Evolutionary conservation across 1,140 invertebrate species (phyloP), one percentile per base, ranked within the genome.

Genomic region (Globodera rostochiensis): DNA sequence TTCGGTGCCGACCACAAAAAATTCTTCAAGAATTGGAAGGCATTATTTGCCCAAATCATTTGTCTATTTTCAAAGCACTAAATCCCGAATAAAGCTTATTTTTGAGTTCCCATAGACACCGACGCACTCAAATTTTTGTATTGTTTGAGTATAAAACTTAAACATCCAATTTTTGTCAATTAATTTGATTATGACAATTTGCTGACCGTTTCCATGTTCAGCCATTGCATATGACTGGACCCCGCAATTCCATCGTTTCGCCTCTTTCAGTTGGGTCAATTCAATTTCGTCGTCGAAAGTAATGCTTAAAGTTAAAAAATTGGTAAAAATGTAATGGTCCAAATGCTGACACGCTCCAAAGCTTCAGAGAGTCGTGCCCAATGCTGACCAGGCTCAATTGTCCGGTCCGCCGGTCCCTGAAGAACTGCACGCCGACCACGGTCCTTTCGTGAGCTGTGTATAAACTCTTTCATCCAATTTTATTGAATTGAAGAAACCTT

Each of bases 1-100:
- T 76, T 76, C 74, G 19, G 74, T 64, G 25, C 74, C 74, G 49
- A 76, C 74, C n/a, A 70, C 36, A 21, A 49, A 64, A 76, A 76
- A 5, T 15, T 46, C 74, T 76, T 11, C 0, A 76, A 70, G 11
- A 19, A 71, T 15, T 4, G 19, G 19, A 45, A 1, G 66, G n/a
- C n/a, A 76, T 45, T 36, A 76, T 45, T 36, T 36, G 36, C 36
- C 36, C 36, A 36, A 36, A 36, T 36, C 36, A 36, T 36, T 36
- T 36, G 25, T 36, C 36, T 36, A 36, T 36, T 36, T 36, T 36
- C 36, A 36, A 36, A 36, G 36, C 36, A 36, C 36, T 3, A 36
- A 36, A 36, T 0, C 36, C 36, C 36, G 25, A 25, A 25, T 25
- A 25, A 25, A 25, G 2, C 36, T 3, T 3, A 36, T 36, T 36